Evolutionary conservation across 2,113 vertebrate genomes (phyloP), one percentile per base, ranked within the genome.

Genomic region (Nymphicus hollandicus): DNA sequence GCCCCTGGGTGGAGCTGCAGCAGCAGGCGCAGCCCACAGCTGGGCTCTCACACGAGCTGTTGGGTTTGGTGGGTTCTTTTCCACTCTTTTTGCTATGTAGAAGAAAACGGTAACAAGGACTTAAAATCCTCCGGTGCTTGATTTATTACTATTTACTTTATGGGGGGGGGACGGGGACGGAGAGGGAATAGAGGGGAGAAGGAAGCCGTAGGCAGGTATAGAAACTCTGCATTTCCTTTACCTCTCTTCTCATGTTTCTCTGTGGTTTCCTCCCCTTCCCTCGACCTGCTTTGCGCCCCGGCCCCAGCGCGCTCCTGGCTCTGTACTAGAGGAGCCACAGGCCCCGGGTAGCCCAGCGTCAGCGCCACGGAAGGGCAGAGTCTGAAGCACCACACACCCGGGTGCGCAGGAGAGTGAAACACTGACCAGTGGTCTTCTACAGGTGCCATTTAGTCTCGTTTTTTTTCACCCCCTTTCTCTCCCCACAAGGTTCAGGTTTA

Each of bases 1-100:
- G 90, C 73, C 43, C 66, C 60, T 6, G 93, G 91, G 91, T 88
- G 91, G 94, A 93, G 92, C 93, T 37, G 93, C 63, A 9, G 91
- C 33, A 41, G 33, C 44, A 10, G 84, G 66, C 66, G 58, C 81
- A 86, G 72, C 88, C 81, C 77, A n/a, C 13, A 17, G 22, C 29
- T 7, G 13, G 63, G 56, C 44, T 76, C 43, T 17, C 11, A 44
- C 44, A 25, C 39, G 3, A 7, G 33, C 44, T 39, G 66, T 43
- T 33, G 29, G 31, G 25, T 14, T 28, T 50, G 44, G 9, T 53
- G 11, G 20, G 25, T 15, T 10, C 37, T 49, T 43, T 46, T 46
- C 3, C 18, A 4, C 56, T 46, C 27, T 47, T 61, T 71, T 85
- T 60, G 13, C n/a, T 19, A 29, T 29, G 43, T 43, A 78, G 43